Percentiles rank a stretch among this genome's conserved stretches.
These are phyloP conservation scores for Sebastes iracundus DNA, from an alignment of 2,797 vertebrate genomes.

Conservation along the genomic window DNA sequence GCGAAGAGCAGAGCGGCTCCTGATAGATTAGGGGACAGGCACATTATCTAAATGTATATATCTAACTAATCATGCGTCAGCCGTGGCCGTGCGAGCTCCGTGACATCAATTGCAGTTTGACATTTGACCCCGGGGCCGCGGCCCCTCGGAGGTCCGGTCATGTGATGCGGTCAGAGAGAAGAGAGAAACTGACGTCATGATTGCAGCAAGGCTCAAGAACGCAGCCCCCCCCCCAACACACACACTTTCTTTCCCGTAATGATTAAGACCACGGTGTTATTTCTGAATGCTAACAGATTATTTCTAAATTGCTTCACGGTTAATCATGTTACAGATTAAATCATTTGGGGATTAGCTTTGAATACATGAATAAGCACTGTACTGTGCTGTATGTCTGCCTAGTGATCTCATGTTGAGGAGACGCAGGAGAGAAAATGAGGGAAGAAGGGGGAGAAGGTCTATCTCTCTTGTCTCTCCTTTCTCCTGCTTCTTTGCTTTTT, in stretches of 20 bases:
- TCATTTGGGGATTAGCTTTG: slow-evolving; percentile 70
- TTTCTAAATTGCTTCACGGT: slow-evolving; percentile 73
- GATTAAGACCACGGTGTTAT: slow-evolving; percentile 60
- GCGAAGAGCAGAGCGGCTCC: slow-evolving; percentile 70
- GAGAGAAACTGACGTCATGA: slow-evolving; percentile 50
- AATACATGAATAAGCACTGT: slow-evolving; percentile 65
- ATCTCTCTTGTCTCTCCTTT: slow-evolving; percentile 1
- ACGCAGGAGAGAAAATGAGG: slow-evolving; percentile 12
- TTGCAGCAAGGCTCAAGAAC: slow-evolving; percentile 18
- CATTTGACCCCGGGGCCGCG: slow-evolving; percentile 74
- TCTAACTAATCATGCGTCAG: slow-evolving; percentile 79
- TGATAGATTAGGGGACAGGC: slow-evolving; percentile 82
- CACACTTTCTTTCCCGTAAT: slow-evolving; percentile 11
- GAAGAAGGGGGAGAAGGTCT: not conserved
- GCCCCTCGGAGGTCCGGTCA: slow-evolving; percentile 51
- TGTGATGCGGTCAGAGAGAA: not conserved
- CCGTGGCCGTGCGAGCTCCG: slow-evolving; percentile 55
- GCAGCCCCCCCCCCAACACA: not conserved
- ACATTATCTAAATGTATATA: slow-evolving; percentile 88
- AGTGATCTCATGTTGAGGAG: slow-evolving; percentile 50
- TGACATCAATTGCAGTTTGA: slow-evolving; percentile 84
- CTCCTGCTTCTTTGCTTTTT: slow-evolving; percentile 32
- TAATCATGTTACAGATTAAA: slow-evolving; percentile 79
- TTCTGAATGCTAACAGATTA: slow-evolving; percentile 71
- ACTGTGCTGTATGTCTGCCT: slow-evolving; percentile 47